Evolutionary conservation across 2,888 invertebrate genomes (phyloP), one percentile per base, ranked within the genome.

Genomic region (Petrophora chlorosata): DNA sequence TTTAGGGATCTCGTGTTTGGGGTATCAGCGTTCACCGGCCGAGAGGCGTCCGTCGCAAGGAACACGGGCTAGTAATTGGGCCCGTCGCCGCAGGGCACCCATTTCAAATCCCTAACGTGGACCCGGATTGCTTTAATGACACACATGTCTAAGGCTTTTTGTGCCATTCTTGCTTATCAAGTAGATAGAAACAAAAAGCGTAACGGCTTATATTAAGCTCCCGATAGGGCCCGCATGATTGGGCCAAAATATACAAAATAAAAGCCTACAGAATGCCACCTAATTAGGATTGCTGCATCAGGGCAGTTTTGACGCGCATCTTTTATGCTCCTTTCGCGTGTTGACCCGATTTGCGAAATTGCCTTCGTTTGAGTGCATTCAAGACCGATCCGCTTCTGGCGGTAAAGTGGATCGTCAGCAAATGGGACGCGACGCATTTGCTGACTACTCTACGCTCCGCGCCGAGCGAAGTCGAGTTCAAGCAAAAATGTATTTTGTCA

Each of bases 111-210:
- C 77, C 76, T 72, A 76, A 79, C 76, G 67, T 71, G 69, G 70
- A 67, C 66, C 70, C 63, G 70, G 78, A 77, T 81, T 76, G 78
- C 76, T 74, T 74, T 82, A 85, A 86, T 82, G 84, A 80, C 76
- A 69, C 73, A 79, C 78, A 78, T 77, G 73, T 71, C 76, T 71
- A 63, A 53, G 61, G 58, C 67, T 77, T 82, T 84, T 83, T 81
- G 70, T 76, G 67, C 67, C 66, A 65, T 67, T 69, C 67, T 65
- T 65, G 36, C 41, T 42, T 38, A 47, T 53, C 33, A 42, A 43
- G 40, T 40, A 26, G 15, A 34, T 40, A 52, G 29, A 30, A 44
- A 40, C 25, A 53, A 56, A 53, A 54, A 46, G 32, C 13, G 13
- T 17, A 12, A 23, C 12, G 38, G 38, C 5, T 32, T 38, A 39